Conservation (phyloP, 2,888 invertebrate species). For the Acleris literana region DNA sequence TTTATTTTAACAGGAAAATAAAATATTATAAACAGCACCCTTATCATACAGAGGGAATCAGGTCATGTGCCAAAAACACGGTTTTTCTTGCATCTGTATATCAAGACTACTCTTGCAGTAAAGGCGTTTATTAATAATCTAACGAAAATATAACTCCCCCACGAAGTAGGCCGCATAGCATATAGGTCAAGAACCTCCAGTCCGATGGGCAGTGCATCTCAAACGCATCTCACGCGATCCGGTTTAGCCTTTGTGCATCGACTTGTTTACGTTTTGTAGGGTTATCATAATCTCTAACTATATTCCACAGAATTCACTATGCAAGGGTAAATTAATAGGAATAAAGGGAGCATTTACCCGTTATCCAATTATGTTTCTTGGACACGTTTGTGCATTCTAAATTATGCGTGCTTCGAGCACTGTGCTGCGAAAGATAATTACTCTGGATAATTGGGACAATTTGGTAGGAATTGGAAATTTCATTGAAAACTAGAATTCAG, state of each 20-base stretch:
- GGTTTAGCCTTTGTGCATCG: conserved; percentile 45
- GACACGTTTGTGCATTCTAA: too few relatives aligned
- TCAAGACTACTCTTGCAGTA: conserved; percentile 6
- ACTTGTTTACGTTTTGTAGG: conserved; percentile 32
- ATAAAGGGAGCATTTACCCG: neutral
- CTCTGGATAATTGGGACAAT: too few relatives aligned
- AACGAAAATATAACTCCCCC: conserved; percentile 52
- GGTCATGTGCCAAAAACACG: neutral
- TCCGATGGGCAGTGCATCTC: conserved; percentile 49
- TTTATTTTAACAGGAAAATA: too few relatives aligned
- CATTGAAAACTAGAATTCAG: too few relatives aligned
- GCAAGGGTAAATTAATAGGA: conserved; percentile 3
- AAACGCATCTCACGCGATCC: conserved; percentile 52
- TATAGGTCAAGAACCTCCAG: conserved; percentile 69
- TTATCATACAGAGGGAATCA: too few relatives aligned
- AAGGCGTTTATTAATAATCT: conserved; percentile 40
- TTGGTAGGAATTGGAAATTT: too few relatives aligned
- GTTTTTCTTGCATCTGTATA: neutral
- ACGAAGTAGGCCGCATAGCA: conserved; percentile 48
- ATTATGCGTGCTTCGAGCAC: too few relatives aligned
- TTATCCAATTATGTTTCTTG: too few relatives aligned
- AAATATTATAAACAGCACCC: too few relatives aligned
- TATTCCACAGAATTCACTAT: conserved; percentile 1
- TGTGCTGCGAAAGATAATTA: too few relatives aligned
- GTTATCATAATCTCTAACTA: conserved; percentile 15